phyloP scores from a whole-genome alignment of 2,797 vertebrate genomes.

The Danio aesculapii region DNA sequence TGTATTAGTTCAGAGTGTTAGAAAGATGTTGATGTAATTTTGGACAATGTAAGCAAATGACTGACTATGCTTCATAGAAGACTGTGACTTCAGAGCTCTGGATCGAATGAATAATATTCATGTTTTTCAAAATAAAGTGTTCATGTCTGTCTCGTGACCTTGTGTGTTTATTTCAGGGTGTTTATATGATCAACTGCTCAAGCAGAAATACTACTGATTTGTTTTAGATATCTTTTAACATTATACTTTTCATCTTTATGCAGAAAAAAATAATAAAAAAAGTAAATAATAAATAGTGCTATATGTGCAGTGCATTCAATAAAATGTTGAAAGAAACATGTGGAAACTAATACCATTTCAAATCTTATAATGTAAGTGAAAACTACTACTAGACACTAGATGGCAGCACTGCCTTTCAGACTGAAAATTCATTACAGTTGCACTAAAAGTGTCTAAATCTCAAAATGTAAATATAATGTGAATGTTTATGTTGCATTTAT shows the following conservation, averaged over 20 bases:
- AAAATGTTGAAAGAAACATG: too few species aligned
- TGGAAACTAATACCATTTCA: too few species aligned
- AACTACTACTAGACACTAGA: conserved; percentile 24
- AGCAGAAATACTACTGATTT: neutral
- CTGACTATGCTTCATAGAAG: conserved; percentile 1
- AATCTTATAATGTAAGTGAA: neutral
- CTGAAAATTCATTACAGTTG: neutral
- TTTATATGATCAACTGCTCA: neutral
- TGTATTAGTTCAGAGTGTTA: neutral
- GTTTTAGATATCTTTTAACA: too few species aligned
- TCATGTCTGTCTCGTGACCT: neutral
- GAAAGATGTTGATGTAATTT: conserved; percentile 14
- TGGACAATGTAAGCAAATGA: conserved; percentile 16
- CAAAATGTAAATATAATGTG: too few species aligned
- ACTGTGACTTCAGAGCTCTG: conserved; percentile 27
- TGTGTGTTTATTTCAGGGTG: conserved; percentile 36
- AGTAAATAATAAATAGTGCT: too few species aligned
- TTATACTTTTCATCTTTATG: too few species aligned
- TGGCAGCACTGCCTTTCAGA: conserved; percentile 48
- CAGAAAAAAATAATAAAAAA: too few species aligned
- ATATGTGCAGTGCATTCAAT: too few species aligned
- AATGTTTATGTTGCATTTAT: neutral
- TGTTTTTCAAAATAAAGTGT: conserved; percentile 57
- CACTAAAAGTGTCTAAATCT: neutral
- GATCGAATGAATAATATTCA: conserved; percentile 43